Conservation (phyloP, 1,140 invertebrate species). For the Drusus annulatus region DNA sequence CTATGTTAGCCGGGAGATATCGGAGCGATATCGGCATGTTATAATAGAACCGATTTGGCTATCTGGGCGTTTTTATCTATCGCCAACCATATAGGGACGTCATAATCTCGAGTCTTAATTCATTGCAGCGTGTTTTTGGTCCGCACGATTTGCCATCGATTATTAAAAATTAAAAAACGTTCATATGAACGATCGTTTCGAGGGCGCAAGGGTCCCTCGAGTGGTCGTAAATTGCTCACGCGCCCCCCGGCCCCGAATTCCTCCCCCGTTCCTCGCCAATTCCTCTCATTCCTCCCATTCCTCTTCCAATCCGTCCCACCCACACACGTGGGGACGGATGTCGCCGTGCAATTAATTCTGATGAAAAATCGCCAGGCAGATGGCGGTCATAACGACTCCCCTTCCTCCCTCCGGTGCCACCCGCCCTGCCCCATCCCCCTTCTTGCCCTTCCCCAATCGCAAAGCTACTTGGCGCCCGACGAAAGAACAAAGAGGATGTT, state of each 20-base stretch:
- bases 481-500: no score
- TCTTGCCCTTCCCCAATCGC: no score
- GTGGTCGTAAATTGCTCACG: neutral
- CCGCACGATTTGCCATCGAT: no score
- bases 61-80: no score
- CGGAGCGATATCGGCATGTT: no score
- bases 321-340: constrained; percentile 4
- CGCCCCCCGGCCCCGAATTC: neutral
- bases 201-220: neutral
- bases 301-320: neutral
- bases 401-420: neutral
- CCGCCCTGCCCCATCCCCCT: neutral
- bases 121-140: no score
- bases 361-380: constrained; percentile 39
- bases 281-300: neutral
- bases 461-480: no score
- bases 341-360: constrained; percentile 32
- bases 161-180: no score
- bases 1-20: no score
- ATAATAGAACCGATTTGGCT: no score
- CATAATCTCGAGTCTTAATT: no score
- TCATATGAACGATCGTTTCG: neutral
- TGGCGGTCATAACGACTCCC: constrained; percentile 32
- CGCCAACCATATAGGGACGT: no score
- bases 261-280: neutral